Evolutionary conservation across 1,140 invertebrate genomes (phyloP).

Genomic region (Cepaea nemoralis): DNA sequence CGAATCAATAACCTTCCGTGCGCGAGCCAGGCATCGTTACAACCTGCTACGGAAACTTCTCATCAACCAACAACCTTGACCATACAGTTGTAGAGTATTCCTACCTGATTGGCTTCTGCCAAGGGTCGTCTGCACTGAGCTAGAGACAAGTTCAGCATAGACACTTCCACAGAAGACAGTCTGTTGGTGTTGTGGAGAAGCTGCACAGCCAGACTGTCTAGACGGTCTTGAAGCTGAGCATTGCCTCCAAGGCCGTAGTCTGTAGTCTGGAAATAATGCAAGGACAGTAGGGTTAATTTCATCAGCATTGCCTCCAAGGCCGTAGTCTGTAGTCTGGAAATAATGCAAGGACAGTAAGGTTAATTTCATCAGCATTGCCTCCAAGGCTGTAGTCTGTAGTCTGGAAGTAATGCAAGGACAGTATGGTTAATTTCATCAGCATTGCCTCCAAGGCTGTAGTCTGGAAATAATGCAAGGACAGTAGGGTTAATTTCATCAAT

Average conservation of each 20-base stretch:
- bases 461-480: neutral
- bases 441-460: neutral
- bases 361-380: neutral
- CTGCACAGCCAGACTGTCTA: slow-evolving; percentile 57
- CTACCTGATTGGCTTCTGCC: slow-evolving; percentile 55
- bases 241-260: slow-evolving; percentile 3
- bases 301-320: neutral
- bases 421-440: no score
- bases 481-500: no score
- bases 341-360: no score
- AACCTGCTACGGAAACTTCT: no score
- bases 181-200: slow-evolving; percentile 60
- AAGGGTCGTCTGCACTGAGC: slow-evolving; percentile 56
- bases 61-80: no score
- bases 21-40: no score
- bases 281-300: no score
- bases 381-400: neutral
- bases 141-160: slow-evolving; percentile 60
- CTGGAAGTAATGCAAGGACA: neutral
- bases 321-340: slow-evolving; percentile 16
- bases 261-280: neutral
- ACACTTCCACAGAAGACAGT: slow-evolving; percentile 59
- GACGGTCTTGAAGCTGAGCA: slow-evolving; percentile 39
- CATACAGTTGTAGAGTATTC: no score
- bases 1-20: no score